Evolutionary conservation across 2,888 invertebrate genomes (phyloP).

Genomic region (Leptopilina myrica): DNA sequence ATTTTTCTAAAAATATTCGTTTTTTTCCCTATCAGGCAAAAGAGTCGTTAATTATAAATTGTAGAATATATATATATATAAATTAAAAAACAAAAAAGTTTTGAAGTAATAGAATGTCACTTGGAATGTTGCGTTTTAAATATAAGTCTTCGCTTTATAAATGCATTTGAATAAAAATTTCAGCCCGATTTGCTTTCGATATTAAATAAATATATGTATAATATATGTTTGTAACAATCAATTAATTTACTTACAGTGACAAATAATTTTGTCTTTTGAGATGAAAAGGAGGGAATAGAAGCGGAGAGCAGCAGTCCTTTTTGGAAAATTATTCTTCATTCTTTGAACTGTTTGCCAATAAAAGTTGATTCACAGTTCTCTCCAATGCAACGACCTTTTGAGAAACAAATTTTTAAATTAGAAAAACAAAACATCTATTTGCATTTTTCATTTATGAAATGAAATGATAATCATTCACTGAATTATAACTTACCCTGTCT

Average conservation of each 20-base stretch:
- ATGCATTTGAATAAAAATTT: slow-evolving; percentile 21
- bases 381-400: slow-evolving; percentile 68
- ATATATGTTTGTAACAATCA: slow-evolving; percentile 27
- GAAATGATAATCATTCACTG: neutral
- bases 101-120: slow-evolving; percentile 52
- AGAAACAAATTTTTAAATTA: slow-evolving; percentile 23
- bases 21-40: slow-evolving; percentile 38
- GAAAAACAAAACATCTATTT: too few species aligned
- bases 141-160: slow-evolving; percentile 43
- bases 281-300: slow-evolving; percentile 48
- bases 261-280: slow-evolving; percentile 8
- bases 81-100: slow-evolving; percentile 1
- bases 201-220: slow-evolving; percentile 44
- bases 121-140: slow-evolving; percentile 61
- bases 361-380: slow-evolving; percentile 68
- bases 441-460: too few species aligned
- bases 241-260: slow-evolving; percentile 35
- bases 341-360: slow-evolving; percentile 60
- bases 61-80: neutral
- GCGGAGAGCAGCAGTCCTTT: slow-evolving; percentile 38
- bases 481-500: slow-evolving; percentile 67
- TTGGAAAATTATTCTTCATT: slow-evolving; percentile 54
- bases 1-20: slow-evolving; percentile 37
- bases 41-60: neutral
- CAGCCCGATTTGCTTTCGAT: slow-evolving; percentile 25